These are phyloP conservation scores for Heliopora coerulea DNA, from an alignment of 92 coral and sea anemone species.

Conservation along the genomic window DNA sequence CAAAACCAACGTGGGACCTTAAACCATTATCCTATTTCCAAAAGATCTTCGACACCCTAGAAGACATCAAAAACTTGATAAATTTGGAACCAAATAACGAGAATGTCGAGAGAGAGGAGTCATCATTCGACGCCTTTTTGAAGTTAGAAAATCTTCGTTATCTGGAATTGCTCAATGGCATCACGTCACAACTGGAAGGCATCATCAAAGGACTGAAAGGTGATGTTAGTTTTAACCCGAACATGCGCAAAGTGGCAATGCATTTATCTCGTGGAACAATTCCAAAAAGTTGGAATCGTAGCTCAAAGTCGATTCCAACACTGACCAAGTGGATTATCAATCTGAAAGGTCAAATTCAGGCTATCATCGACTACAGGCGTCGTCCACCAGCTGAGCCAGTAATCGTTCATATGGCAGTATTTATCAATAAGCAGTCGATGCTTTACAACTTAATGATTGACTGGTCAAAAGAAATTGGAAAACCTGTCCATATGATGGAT, in stretches of 20 bases:
- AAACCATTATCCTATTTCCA: slow-evolving; percentile 22
- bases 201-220: slow-evolving; percentile 22
- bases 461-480: slow-evolving; percentile 36
- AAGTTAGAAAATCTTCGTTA: neutral
- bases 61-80: slow-evolving; percentile 7
- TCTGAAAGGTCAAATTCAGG: neutral
- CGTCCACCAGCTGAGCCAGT: neutral
- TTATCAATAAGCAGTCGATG: slow-evolving; percentile 14
- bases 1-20: neutral
- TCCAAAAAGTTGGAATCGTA: slow-evolving; percentile 1
- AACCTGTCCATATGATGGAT: slow-evolving; percentile 19
- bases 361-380: slow-evolving; percentile 1
- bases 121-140: neutral
- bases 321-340: slow-evolving; percentile 9
- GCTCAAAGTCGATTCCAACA: neutral
- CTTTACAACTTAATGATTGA: slow-evolving; percentile 19
- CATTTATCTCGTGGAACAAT: neutral
- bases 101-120: neutral
- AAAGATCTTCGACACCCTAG: slow-evolving; percentile 10
- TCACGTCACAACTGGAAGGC: slow-evolving; percentile 23
- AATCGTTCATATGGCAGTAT: slow-evolving; percentile 13
- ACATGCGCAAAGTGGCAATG: slow-evolving; percentile 16
- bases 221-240: slow-evolving; percentile 2
- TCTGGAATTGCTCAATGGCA: neutral
- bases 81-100: neutral